Evolutionary conservation across 2,888 invertebrate species (phyloP), one percentile per base, ranked within the genome.

Genomic region (Osedax frankpressi): DNA sequence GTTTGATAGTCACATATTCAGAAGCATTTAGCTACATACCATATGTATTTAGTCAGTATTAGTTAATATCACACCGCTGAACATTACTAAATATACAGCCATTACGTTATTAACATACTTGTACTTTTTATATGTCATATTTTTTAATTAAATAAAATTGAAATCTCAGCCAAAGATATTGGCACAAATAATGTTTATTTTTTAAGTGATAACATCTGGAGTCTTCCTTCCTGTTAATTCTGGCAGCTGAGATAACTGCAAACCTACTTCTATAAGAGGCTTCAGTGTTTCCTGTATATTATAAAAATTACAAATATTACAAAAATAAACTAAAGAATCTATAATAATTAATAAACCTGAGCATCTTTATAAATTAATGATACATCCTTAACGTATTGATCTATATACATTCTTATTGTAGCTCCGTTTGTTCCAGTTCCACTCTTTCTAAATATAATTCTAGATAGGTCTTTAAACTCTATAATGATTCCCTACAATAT

Each of bases 371-470:
- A 76, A 72, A 85, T 83, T 80, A 90, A 88, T 19, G 79, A 76
- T 19, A 80, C 75, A 76, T 89, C 89, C 28, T 88, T 88, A 80
- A 94, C 93, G 85, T 93, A 95, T 77, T 93, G 92, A 77, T 84
- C 98, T 76, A 95, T 90, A 85, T 99, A 99, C 72, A 98, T 83
- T 69, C 98, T 89, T 80, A 99, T 92, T 1, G 98, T 99, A 28
- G 98, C 97, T 0, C 98, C 98, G 60, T 92, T 91, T 82, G 96
- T 96, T 77, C 98, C 98, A 0, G 98, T 99, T 26, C 98, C 98
- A 81, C 96, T 96, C 75, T 99, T 88, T 65, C 98, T 89, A 86
- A 92, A 89, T 75, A 99, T 91, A 78, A 98, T 88, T 69, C 98
- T 89, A 0, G 96, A 95, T 1, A 94, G 95, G 83, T 97, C 95